These are phyloP conservation scores for Pelobates cultripes DNA, from an alignment of 2,797 vertebrate genomes.

Conservation along the genomic window DNA sequence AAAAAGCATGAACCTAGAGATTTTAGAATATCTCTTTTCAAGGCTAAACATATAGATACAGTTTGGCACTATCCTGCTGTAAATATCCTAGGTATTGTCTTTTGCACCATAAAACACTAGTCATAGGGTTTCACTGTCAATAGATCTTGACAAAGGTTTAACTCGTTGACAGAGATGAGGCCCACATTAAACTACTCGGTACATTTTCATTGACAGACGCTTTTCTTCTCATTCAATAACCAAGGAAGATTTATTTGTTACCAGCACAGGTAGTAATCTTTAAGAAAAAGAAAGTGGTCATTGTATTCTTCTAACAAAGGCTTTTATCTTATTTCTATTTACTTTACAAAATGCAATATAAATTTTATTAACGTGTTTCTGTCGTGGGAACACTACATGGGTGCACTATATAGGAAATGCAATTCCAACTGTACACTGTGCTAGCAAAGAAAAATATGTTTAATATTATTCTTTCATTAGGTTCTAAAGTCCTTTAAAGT, in stretches of 20 bases:
- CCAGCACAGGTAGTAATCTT: slow-evolving; percentile 33
- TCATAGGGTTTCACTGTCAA: slow-evolving; percentile 1
- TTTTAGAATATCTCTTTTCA: slow-evolving; percentile 21
- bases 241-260: slow-evolving; percentile 52
- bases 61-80: slow-evolving; percentile 29
- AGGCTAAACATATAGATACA: slow-evolving; percentile 32
- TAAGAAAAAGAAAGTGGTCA: slow-evolving; percentile 10
- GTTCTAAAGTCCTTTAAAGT: too few species aligned
- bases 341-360: not conserved
- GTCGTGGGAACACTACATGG: not conserved
- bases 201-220: slow-evolving; percentile 32
- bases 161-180: slow-evolving; percentile 26
- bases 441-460: too few species aligned
- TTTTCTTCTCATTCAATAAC: slow-evolving; percentile 55
- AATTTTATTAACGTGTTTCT: not conserved
- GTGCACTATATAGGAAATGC: too few species aligned
- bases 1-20: not conserved
- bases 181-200: slow-evolving; percentile 24
- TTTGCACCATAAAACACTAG: slow-evolving; percentile 40
- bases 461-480: too few species aligned
- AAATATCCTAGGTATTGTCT: slow-evolving; percentile 39
- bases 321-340: not conserved
- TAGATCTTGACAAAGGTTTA: slow-evolving; percentile 42
- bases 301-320: not conserved
- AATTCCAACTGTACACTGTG: too few species aligned